Conservation (phyloP, 2,113 vertebrate genomes). For the Psammodynastes pulverulentus region DNA sequence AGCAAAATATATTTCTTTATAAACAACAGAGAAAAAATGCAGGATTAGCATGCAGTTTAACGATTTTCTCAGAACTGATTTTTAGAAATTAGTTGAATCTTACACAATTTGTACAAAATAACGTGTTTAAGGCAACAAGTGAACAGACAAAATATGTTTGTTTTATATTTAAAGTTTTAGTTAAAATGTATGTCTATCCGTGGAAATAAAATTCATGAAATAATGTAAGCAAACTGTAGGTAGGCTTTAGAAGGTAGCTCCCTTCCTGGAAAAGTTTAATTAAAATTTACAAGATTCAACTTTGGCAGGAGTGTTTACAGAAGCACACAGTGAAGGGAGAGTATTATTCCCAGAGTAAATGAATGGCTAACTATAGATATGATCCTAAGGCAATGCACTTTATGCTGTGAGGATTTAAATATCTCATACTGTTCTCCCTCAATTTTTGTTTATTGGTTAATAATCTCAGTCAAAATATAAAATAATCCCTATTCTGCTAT, state of each 20-base stretch:
- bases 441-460: not conserved
- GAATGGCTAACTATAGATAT: not conserved
- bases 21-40: not conserved
- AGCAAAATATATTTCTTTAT: not conserved
- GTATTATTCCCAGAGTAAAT: conserved; percentile 35
- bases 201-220: not conserved
- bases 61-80: not conserved
- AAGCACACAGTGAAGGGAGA: conserved; percentile 11
- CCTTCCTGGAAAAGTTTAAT: conserved; percentile 32
- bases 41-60: not conserved
- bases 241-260: conserved; percentile 27
- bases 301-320: conserved; percentile 29
- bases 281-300: conserved; percentile 35
- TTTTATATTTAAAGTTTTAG: not conserved
- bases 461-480: not conserved
- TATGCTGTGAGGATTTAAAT: not conserved
- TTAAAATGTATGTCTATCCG: not conserved
- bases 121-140: not conserved
- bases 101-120: not conserved
- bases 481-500: not conserved
- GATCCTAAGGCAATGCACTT: conserved; percentile 7
- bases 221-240: conserved; percentile 26
- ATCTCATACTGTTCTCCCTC: not conserved
- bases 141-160: not conserved
- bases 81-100: not conserved